Conservation (phyloP, 1,140 invertebrate species). For the Dolichoris vasculosae region DNA sequence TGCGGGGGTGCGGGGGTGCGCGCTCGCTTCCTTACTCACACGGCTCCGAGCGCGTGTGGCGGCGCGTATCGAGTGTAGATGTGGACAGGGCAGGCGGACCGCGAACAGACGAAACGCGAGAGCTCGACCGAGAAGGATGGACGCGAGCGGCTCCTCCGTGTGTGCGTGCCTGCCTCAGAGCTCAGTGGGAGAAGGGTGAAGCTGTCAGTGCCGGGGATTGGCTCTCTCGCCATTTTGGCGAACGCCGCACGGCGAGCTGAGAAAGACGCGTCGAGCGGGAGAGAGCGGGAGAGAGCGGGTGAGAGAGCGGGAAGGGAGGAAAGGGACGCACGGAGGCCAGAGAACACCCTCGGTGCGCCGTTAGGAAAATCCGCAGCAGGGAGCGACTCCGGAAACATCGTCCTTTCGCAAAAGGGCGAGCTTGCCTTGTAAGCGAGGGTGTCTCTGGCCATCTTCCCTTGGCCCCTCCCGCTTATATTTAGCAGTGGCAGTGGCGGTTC, state of each 20-base stretch:
- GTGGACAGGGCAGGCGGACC: not conserved
- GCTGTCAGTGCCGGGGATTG: conserved; percentile 59
- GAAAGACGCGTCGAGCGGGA: conserved; percentile 35
- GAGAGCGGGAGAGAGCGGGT: not conserved
- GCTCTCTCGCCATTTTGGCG: conserved; percentile 70
- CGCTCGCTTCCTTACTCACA: not conserved
- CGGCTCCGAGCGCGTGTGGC: not conserved
- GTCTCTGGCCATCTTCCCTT: conserved; percentile 15
- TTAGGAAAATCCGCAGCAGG: conserved; percentile 40
- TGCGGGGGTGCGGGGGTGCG: not conserved
- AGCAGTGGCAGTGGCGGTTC: not conserved
- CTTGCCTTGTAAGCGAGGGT: not conserved
- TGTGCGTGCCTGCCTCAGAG: conserved; percentile 44
- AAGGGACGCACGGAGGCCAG: not conserved
- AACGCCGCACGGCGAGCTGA: conserved; percentile 58
- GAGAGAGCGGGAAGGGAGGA: not conserved
- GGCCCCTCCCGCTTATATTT: not conserved
- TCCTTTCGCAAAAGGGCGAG: conserved; percentile 25
- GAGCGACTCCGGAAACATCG: conserved; percentile 43
- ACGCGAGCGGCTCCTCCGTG: not conserved
- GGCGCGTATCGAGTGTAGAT: not conserved
- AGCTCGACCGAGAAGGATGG: conserved; percentile 8
- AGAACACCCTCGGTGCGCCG: conserved; percentile 3
- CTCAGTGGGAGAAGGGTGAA: conserved; percentile 52
- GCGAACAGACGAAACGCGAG: conserved; percentile 4